Base-by-base conservation (phyloP, 2,113 vertebrate species). In the Dinomys branickii region DNA sequence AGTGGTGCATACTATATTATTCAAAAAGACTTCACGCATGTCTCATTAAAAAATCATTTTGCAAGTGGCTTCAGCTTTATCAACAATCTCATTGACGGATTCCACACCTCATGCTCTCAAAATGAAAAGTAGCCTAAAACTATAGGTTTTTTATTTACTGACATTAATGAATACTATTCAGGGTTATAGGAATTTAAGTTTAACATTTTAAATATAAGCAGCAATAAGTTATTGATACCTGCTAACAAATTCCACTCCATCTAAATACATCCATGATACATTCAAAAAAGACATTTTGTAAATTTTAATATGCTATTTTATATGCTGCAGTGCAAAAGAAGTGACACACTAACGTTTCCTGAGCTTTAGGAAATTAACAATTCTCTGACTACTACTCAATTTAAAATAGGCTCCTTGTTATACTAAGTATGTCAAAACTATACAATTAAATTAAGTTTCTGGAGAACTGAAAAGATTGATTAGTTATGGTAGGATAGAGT, bases 41-140 rank as follows among this genome's bases (percentile, higher is more conserved):
- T 97, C 90, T 97, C 89, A 98, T 98, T 98, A 94, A 98, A 96
- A 97, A 97, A 98, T 97, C 96, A 97, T 96, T 98, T 97, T 95
- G 95, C 94, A 98, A 98, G 97, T 97, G 97, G 96, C 95, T 97
- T 98, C 90, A 98, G 94, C 63, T 93, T 98, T 97, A 92, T 98
- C 96, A 92, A 96, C 94, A 96, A 91, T 71, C 71, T 98, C 92
- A 96, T 8, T 93, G 85, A 96, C 75, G 98, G 97, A 98, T 98
- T 98, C 97, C 96, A 97, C 80, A 97, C 91, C 97, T 98, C 99
- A 99, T 99, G 99, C 98, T 98, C 98, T 98, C 98, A 98, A 97
- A 98, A 98, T n/a, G 95, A 95, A 44, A 97, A 50, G 97, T 97
- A 96, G 96, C 94, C 95, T 98, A 98, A 96, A 98, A 97, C 97